Evolutionary conservation across 1,140 invertebrate species (phyloP).

Genomic region (Leptopilina clavipes): DNA sequence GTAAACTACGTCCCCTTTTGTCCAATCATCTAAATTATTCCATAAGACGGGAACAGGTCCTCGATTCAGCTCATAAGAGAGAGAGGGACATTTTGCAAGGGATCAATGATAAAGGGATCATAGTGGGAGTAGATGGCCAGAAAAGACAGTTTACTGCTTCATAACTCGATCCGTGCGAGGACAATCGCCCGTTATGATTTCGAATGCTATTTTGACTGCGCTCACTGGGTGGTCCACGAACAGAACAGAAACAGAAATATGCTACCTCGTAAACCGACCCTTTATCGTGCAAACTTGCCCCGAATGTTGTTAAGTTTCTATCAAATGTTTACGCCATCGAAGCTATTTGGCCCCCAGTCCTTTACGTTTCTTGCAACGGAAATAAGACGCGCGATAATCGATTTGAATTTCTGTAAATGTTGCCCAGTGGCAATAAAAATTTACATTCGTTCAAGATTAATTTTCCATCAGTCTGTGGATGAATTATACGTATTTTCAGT

Average conservation of each 20-base stretch:
- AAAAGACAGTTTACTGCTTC: conserved; percentile 71
- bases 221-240: conserved; percentile 66
- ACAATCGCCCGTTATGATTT: conserved; percentile 75
- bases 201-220: conserved; percentile 73
- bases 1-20: conserved; percentile 58
- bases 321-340: conserved; percentile 54
- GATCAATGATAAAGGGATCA: conserved; percentile 39
- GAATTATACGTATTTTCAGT: too few species aligned
- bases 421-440: too few species aligned
- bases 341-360: conserved; percentile 36
- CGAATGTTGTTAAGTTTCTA: conserved; percentile 48
- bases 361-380: conserved; percentile 31
- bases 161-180: conserved; percentile 68
- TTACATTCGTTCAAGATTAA: too few species aligned
- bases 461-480: too few species aligned
- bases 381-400: background rate
- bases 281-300: conserved; percentile 52
- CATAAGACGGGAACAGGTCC: conserved; percentile 62
- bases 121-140: conserved; percentile 36
- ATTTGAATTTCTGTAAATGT: background rate
- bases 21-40: conserved; percentile 75
- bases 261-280: conserved; percentile 73
- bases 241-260: conserved; percentile 72
- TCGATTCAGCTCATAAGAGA: conserved; percentile 41
- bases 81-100: conserved; percentile 45